phyloP scores from a whole-genome alignment of 2,113 vertebrate genomes.

The Corythaixoides concolor region DNA sequence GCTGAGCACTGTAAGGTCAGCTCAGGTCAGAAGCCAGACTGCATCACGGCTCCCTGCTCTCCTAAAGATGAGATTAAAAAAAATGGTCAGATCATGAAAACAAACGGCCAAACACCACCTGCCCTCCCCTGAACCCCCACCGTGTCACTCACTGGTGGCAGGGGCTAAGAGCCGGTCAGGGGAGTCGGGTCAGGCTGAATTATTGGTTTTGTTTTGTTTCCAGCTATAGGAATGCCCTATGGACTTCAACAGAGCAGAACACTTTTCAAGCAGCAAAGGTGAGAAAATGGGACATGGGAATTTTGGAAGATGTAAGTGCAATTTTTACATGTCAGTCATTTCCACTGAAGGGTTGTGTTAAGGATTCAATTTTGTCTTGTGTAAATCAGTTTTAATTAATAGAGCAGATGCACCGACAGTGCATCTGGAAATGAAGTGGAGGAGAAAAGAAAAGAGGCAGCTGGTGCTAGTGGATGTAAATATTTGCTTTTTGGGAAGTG shows the following conservation, averaged over 20 bases:
- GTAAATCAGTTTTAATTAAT: slow-evolving; percentile 64
- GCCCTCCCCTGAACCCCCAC: neutral
- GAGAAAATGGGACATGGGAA: slow-evolving; percentile 28
- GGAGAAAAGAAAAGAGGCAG: slow-evolving; percentile 32
- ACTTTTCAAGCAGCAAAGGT: slow-evolving; percentile 24
- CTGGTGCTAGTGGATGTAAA: slow-evolving; percentile 36
- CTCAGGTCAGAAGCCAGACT: neutral
- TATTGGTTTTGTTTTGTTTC: neutral
- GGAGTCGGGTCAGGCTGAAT: neutral
- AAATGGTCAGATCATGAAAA: neutral
- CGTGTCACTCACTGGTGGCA: neutral
- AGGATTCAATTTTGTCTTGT: slow-evolving; percentile 63
- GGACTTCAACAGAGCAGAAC: slow-evolving; percentile 14
- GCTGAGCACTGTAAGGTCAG: neutral
- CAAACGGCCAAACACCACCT: neutral
- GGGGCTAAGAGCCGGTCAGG: neutral
- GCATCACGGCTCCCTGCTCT: neutral
- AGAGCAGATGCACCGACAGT: slow-evolving; percentile 66
- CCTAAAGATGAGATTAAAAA: neutral
- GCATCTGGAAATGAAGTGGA: slow-evolving; percentile 37
- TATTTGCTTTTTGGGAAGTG: slow-evolving; percentile 31
- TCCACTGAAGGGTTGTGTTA: slow-evolving; percentile 39
- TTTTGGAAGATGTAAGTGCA: slow-evolving; percentile 7
- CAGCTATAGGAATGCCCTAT: neutral
- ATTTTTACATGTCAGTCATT: neutral